A percentile compares a stretch with the other conserved stretches of the same genome.
These are phyloP conservation scores for Quadriops clusia DNA, from an alignment of 2,888 invertebrate species.

Conservation along the genomic window DNA sequence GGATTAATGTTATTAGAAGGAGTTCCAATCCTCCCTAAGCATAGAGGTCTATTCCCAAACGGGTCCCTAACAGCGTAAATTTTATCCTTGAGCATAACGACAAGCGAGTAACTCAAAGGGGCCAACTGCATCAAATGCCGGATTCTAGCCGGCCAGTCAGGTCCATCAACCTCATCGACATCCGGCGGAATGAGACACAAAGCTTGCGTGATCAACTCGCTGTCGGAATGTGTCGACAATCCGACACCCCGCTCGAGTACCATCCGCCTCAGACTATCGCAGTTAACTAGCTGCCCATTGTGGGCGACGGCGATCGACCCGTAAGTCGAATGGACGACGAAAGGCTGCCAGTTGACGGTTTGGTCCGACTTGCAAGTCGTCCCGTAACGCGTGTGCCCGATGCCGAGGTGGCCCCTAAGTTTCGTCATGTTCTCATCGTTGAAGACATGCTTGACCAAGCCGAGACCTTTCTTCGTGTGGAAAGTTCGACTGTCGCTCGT, in stretches of 20 bases:
- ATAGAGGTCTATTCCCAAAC: constrained; percentile 94
- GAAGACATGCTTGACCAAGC: constrained; percentile 87
- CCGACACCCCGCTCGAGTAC: constrained; percentile 90
- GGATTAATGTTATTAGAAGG: too few relatives aligned
- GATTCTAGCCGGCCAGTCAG: constrained; percentile 88
- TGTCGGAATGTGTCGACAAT: constrained; percentile 90
- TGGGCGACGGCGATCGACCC: constrained; percentile 92
- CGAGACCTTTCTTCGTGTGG: constrained; percentile 85
- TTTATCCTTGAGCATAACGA: constrained; percentile 85
- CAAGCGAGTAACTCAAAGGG: constrained; percentile 88
- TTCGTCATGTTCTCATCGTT: constrained; percentile 78
- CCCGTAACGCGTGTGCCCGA: constrained; percentile 95
- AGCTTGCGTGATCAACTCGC: constrained; percentile 93
- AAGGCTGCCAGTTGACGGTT: constrained; percentile 90
- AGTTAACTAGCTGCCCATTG: constrained; percentile 95
- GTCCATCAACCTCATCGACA: constrained; percentile 73
- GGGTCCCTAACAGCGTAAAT: constrained; percentile 95
- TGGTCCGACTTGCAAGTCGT: constrained; percentile 91
- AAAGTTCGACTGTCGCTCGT: constrained; percentile 80
- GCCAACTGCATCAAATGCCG: constrained; percentile 87
- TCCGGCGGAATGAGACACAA: constrained; percentile 85
- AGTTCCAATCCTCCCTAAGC: constrained; percentile 83
- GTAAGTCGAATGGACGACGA: constrained; percentile 93
- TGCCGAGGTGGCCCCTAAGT: constrained; percentile 79
- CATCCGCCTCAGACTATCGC: constrained; percentile 74